Evolutionary conservation across 2,113 vertebrate species (phyloP), one percentile per base, ranked within the genome.

Genomic region (Prunella fulvescens): DNA sequence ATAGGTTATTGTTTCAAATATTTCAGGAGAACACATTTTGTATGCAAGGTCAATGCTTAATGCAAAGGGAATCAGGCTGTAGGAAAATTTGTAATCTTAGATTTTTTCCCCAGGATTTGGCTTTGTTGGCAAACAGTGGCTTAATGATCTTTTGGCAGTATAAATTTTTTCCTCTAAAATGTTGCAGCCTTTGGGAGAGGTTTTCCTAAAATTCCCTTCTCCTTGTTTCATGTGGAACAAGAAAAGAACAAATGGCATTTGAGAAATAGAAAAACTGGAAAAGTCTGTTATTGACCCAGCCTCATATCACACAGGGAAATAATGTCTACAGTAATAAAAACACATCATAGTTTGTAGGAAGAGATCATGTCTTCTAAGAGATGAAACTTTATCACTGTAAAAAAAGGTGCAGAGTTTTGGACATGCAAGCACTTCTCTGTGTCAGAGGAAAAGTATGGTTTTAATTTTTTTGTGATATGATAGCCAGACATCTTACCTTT

Each of bases 401-500:
- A 82, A 37, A 78, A 72, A 72, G 19, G 17, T n/a, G 31, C 11
- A 12, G 31, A 42, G 8, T 73, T 81, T 89, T 5, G 6, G 39
- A n/a, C 9, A 25, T 5, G 22, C 5, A n/a, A 62, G 44, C 29
- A 14, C 20, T 65, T 71, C 8, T 45, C 39, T 40, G 16, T 61
- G 54, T 64, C 29, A 48, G 47, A 84, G 53, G 11, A 28, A 60
- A 87, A 60, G 76, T 20, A 23, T 7, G 12, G 7, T 50, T 88
- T 88, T 40, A 56, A 8, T 73, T 50, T 84, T 61, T 22, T 44
- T 37, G 20, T 56, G 42, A 20, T 65, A 23, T 39, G 45, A n/a
- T 25, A 79, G 57, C 14, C 24, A 40, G 47, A 26, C 39, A 24
- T 35, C 98, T 98, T 95, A 99, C 99, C 99, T 98, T 95, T 97